Evolutionary conservation across 2,888 invertebrate species (phyloP).

Genomic region (Carcina quercana): DNA sequence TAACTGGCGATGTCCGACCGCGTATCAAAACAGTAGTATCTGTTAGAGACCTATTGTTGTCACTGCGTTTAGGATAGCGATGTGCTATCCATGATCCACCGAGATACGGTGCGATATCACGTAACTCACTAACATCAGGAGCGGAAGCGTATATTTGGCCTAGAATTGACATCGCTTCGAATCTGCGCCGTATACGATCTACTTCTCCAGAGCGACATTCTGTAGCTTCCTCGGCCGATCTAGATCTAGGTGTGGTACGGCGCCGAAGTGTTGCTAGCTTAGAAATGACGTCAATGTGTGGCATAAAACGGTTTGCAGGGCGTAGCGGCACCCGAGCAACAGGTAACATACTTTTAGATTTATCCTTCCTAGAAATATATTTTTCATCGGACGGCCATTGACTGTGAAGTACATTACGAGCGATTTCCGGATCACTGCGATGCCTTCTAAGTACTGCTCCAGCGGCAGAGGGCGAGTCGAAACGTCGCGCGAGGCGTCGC

Average conservation of each 20-base stretch:
- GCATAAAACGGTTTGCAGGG: slow-evolving; percentile 85
- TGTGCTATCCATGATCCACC: slow-evolving; percentile 89
- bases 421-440: slow-evolving; percentile 87
- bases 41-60: slow-evolving; percentile 79
- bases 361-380: slow-evolving; percentile 34
- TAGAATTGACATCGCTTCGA: slow-evolving; percentile 80
- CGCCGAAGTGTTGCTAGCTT: slow-evolving; percentile 82
- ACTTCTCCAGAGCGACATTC: slow-evolving; percentile 80
- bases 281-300: slow-evolving; percentile 92
- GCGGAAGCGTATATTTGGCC: slow-evolving; percentile 88
- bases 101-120: slow-evolving; percentile 85
- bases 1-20: slow-evolving; percentile 48
- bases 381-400: slow-evolving; percentile 65
- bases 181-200: slow-evolving; percentile 80
- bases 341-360: slow-evolving; percentile 70
- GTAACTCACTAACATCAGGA: slow-evolving; percentile 84
- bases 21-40: slow-evolving; percentile 40
- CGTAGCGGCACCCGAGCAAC: slow-evolving; percentile 77
- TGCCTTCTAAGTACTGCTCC: slow-evolving; percentile 74
- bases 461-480: slow-evolving; percentile 79
- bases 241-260: slow-evolving; percentile 59
- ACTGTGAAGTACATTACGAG: slow-evolving; percentile 71
- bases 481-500: slow-evolving; percentile 82
- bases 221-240: slow-evolving; percentile 62
- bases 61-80: slow-evolving; percentile 80